Percentiles rank a stretch among this genome's conserved stretches.
phyloP scores from a whole-genome alignment of 2,888 invertebrate genomes.

The Epistrophella euchroma region DNA sequence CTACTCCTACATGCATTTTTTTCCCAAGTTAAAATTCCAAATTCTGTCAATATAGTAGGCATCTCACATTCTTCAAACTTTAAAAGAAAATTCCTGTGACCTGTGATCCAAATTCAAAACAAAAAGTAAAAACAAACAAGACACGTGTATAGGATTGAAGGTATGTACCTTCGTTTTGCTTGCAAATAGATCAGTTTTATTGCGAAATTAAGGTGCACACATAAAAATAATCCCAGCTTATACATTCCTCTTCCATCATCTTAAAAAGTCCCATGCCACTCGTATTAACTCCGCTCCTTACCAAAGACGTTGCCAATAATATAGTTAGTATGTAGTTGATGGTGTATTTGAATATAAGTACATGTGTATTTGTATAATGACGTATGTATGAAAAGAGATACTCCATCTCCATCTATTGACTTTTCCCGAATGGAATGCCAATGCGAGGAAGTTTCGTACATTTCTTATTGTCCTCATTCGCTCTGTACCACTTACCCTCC shows the following conservation, averaged over 20 bases:
- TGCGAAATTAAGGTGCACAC: constrained; percentile 36
- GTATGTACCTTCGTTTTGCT: constrained; percentile 26
- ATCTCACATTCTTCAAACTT: neutral
- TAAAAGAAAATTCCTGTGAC: neutral
- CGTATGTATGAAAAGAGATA: constrained; percentile 24
- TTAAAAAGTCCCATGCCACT: neutral
- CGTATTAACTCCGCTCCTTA: neutral
- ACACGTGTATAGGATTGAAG: constrained; percentile 41
- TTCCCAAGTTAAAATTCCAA: neutral
- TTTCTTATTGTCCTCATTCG: constrained; percentile 70
- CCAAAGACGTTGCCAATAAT: constrained; percentile 24
- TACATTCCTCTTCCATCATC: constrained; percentile 28
- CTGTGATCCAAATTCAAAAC: neutral
- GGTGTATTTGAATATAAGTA: neutral
- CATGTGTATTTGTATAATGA: neutral
- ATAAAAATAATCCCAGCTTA: constrained; percentile 53
- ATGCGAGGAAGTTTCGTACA: constrained; percentile 68
- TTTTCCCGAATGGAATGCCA: constrained; percentile 75
- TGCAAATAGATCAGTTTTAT: constrained; percentile 44
- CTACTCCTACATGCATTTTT: no score
- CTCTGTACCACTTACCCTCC: constrained; percentile 41
- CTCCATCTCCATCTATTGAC: constrained; percentile 68
- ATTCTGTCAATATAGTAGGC: neutral
- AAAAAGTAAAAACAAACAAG: neutral
- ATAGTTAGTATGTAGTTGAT: neutral